Base-by-base conservation (phyloP, 1,140 invertebrate genomes). In the Belonocnema kinseyi region DNA sequence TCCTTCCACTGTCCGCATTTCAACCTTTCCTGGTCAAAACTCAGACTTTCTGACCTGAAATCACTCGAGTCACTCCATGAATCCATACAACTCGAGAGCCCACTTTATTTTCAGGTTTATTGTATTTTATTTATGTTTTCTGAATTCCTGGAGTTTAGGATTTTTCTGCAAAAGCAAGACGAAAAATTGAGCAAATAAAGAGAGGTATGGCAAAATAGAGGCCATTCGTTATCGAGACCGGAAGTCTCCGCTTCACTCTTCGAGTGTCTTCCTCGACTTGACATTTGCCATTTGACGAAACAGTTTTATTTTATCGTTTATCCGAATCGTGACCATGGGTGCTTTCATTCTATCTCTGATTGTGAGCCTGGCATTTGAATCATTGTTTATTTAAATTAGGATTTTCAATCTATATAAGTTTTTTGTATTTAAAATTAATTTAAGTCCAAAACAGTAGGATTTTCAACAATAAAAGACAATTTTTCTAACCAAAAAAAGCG, bases 231-330 rank as follows among this genome's bases (percentile, higher is more conserved):
- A 61, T 61, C 76, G 81, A 73, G 79, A 84, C 83, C 83, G 83
- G 83, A 84, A 84, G 81, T 82, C 78, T 77, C 80, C 81, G 74
- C 81, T 82, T 84, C 79, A 82, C 83, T 81, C 73, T 74, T 80
- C 75, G 72, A 19, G 54, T 56, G 56, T 40, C 71, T 58, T 74
- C 52, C 70, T 73, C 73, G n/a, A 16, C 26, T 56, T 74, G 1
- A 26, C 58, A 61, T 21, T 61, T 26, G 12, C 19, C 21, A 61
- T 61, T 61, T 26, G 58, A 61, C 26, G 58, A 40, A 26, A 61
- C 58, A 61, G 58, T 46, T 10, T 46, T 46, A 46, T 46, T n/a
- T 61, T 61, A 61, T 61, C 58, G 16, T 61, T 61, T 61, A 61
- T 61, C 58, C 58, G 21, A 61, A 61, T 61, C 21, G 21, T 61